Percentiles rank a stretch among this genome's conserved stretches.
Evolutionary conservation across 2,797 vertebrate species (phyloP).

Genomic region (Pogonophryne albipinna): DNA sequence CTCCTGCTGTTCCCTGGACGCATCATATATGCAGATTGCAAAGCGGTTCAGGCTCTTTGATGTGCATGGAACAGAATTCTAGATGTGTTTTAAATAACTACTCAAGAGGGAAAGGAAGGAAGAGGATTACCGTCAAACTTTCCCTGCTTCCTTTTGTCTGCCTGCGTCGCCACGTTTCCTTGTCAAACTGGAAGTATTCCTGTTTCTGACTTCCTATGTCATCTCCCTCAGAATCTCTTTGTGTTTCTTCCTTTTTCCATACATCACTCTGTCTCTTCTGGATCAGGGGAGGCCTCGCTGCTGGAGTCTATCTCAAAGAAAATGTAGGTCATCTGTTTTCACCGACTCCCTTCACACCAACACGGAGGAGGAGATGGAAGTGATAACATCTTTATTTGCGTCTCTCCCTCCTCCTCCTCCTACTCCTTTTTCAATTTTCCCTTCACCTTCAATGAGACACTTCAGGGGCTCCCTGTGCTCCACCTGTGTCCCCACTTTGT

Average conservation of each 20-base stretch:
- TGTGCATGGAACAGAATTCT: conserved; percentile 81
- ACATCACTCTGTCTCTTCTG: conserved; percentile 34
- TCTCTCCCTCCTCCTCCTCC: not conserved
- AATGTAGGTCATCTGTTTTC: conserved; percentile 86
- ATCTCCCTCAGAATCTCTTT: conserved; percentile 14
- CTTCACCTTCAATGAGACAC: conserved; percentile 62
- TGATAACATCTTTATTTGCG: conserved; percentile 65
- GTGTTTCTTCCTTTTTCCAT: conserved; percentile 7
- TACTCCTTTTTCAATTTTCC: conserved; percentile 16
- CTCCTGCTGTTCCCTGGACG: conserved; percentile 74
- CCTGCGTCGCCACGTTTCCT: conserved; percentile 54
- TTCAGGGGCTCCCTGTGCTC: conserved; percentile 62
- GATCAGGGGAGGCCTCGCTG: conserved; percentile 67
- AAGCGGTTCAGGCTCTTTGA: conserved; percentile 81
- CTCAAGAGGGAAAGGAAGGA: conserved; percentile 65
- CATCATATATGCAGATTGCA: conserved; percentile 81
- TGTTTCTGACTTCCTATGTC: conserved; percentile 41
- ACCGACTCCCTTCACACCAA: conserved; percentile 72
- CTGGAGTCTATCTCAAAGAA: conserved; percentile 69
- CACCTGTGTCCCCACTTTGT: conserved; percentile 50
- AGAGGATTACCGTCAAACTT: conserved; percentile 81
- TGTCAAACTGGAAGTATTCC: conserved; percentile 61
- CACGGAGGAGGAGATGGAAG: conserved; percentile 65
- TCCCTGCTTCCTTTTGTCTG: conserved; percentile 66
- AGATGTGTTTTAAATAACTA: conserved; percentile 84